Base-by-base conservation (phyloP, 2,113 vertebrate species). In the Coptodon bakossiorum region DNA sequence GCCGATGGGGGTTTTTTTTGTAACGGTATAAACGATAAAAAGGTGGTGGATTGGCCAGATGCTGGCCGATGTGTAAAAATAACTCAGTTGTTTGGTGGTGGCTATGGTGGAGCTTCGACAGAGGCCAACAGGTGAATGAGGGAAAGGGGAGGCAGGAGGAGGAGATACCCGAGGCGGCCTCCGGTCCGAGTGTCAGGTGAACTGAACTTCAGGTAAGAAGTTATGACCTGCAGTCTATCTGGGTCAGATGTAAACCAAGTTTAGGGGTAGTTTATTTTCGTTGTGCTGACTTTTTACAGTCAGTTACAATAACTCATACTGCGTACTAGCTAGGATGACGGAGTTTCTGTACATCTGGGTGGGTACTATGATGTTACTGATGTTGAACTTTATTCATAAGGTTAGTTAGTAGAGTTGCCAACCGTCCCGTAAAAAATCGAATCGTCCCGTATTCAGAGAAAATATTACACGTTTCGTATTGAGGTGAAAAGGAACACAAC, bases 1-100 rank as follows among this genome's bases (percentile, higher is more conserved):
- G 53, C 53, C 3, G 0, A 54, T 54, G n/a, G 9, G 27, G 0
- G 0, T 3, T 4, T 12, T 19, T 24, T 24, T 54, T 54, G 53
- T 54, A 54, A 24, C 3, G 6, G n/a, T 54, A 24, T 54, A 54
- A 54, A 54, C 1, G 6, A 54, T 54, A 54, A 54, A 54, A 6
- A 54, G n/a, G 53, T 54, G 53, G 2, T 54, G 53, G 0, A 4
- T 54, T 24, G 1, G 53, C 6, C 10, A 54, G 53, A 54, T 54
- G 0, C n/a, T 54, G 53, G 53, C 53, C 2, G 5, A 54, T 3
- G 52, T 22, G n/a, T 54, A 54, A 54, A 54, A 0, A 22, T 54
- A 54, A 54, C n/a, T 54, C 52, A 22, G n/a, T 54, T 54, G n/a
- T 54, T 22, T 54, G 52, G 52, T 2, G 10, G n/a, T 54, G 9